phyloP scores from a whole-genome alignment of 1,140 invertebrate genomes.

The Platyscapa corneri region DNA sequence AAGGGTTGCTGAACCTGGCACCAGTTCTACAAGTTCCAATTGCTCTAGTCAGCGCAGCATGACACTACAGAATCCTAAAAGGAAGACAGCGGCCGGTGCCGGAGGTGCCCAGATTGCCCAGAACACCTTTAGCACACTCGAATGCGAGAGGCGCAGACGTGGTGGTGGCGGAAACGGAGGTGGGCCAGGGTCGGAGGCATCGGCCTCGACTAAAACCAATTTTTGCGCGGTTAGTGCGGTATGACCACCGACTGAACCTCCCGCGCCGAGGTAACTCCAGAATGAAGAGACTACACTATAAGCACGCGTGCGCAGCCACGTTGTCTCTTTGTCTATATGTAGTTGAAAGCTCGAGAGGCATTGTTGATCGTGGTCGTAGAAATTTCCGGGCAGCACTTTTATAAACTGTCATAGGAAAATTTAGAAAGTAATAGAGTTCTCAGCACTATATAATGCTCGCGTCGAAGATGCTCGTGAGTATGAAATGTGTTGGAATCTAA shows the following conservation, averaged over 20 bases:
- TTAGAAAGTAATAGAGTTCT: background rate
- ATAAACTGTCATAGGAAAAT: background rate
- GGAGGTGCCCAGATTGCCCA: conserved; percentile 65
- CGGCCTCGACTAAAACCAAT: conserved; percentile 55
- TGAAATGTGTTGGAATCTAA: background rate
- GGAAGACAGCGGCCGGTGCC: conserved; percentile 58
- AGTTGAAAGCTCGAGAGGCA: background rate
- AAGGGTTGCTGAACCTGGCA: conserved; percentile 70
- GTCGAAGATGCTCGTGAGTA: background rate
- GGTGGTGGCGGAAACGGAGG: conserved; percentile 56
- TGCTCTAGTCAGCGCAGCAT: conserved; percentile 69
- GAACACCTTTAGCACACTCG: conserved; percentile 73
- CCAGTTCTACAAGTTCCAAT: conserved; percentile 69
- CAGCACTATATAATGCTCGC: background rate
- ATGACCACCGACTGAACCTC: conserved; percentile 71
- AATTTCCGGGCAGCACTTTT: background rate
- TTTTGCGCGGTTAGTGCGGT: conserved; percentile 72
- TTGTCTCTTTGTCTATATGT: background rate
- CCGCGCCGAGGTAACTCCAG: conserved; percentile 69
- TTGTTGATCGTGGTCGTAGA: background rate
- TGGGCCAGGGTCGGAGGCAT: background rate
- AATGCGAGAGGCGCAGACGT: conserved; percentile 69
- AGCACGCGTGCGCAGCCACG: background rate
- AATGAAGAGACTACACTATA: conserved; percentile 67
- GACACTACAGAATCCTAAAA: conserved; percentile 71